phyloP scores from a whole-genome alignment of 2,113 vertebrate genomes.

The Pao palembangensis region DNA sequence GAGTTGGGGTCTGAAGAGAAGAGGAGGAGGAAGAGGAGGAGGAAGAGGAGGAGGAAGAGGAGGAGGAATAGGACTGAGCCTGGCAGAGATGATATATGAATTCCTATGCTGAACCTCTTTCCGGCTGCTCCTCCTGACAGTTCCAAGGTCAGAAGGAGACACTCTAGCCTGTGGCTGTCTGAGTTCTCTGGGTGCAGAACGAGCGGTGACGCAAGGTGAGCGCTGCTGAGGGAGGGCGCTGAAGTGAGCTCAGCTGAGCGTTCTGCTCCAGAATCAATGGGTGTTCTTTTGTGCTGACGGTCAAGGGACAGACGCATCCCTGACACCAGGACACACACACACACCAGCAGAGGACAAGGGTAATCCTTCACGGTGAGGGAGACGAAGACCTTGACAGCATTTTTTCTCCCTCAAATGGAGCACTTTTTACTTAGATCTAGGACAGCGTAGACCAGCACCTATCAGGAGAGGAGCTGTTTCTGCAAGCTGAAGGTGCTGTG shows the following conservation, averaged over 20 bases:
- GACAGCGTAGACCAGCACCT: too few species aligned
- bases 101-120: too few species aligned
- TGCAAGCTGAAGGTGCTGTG: too few species aligned
- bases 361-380: background rate
- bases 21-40: background rate
- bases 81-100: background rate
- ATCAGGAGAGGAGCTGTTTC: too few species aligned
- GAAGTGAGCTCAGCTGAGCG: conserved; percentile 38
- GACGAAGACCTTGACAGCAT: background rate
- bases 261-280: conserved; percentile 37
- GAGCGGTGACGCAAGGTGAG: conserved; percentile 34
- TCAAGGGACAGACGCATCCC: conserved; percentile 46
- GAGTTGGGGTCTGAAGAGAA: too few species aligned
- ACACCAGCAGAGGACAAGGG: conserved; percentile 10
- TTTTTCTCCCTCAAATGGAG: too few species aligned
- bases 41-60: too few species aligned
- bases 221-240: conserved; percentile 39
- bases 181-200: conserved; percentile 41
- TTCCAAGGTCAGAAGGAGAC: conserved; percentile 54
- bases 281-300: conserved; percentile 72
- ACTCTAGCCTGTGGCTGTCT: conserved; percentile 21
- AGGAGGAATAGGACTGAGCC: background rate
- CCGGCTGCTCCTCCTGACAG: conserved; percentile 13
- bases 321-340: conserved; percentile 27
- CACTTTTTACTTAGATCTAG: too few species aligned